Evolutionary conservation across 1,140 invertebrate species (phyloP), one percentile per base, ranked within the genome.

Genomic region (Coboldia fuscipes): DNA sequence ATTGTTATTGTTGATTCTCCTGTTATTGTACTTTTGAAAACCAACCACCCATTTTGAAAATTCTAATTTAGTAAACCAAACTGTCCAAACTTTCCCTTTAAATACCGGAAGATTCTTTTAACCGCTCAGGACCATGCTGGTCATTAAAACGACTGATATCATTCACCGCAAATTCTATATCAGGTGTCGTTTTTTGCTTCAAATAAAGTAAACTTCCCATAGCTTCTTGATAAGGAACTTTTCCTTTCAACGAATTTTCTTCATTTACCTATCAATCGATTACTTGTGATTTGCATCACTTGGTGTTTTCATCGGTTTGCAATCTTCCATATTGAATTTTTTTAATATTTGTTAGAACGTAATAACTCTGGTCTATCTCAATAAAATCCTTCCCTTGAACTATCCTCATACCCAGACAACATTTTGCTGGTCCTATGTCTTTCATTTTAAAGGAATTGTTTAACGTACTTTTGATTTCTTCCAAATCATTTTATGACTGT

Each of bases 401-500:
- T 26, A 57, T 50, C 39, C 47, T 40, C 19, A 51, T 49, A 6
- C 51, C 48, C 30, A 57, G 38, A 39, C 36, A 54, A 30, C 45
- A 27, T 22, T 43, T 39, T 19, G 42, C 40, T 36, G 32, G 20
- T 9, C 37, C 43, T 5, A 33, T 24, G 9, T 47, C 40, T 23
- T 39, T 46, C 3, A 52, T 46, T 37, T 46, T 26, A 33, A 54
- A 48, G 38, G 29, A 30, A 3, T 6, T 17, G 29, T 18, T 33
- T 26, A 46, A 36, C 24, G 35, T 17, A 4, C 31, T 36, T 22
- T 38, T 43, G 1, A 49, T 12, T 9, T 35, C n/a, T 4, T 35
- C 16, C 15, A 31, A 34, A 20, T 34, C 18, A 10, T 35, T 28
- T 30, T 41, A 20, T 33, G 42, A 21, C 34, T 46, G 37, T 40